Percentiles rank a stretch among this genome's conserved stretches.
These are phyloP conservation scores for Opisthocomus hoazin DNA, from an alignment of 2,113 vertebrate species.

Conservation along the genomic window DNA sequence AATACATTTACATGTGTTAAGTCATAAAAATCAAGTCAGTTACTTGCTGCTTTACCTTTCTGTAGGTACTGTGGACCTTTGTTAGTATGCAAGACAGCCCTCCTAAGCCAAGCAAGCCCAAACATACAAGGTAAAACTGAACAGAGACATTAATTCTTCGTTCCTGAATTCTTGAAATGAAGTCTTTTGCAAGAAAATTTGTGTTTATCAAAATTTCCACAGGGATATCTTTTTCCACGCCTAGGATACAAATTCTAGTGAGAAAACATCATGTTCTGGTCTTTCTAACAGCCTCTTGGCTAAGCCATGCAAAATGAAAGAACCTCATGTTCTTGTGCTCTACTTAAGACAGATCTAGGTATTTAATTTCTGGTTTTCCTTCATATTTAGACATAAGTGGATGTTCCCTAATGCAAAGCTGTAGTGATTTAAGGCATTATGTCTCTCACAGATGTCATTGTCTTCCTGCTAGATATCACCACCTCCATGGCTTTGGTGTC, in stretches of 20 bases:
- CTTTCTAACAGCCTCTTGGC: neutral
- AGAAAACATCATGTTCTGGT: neutral
- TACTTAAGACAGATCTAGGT: neutral
- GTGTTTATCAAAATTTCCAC: neutral
- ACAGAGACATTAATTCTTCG: neutral
- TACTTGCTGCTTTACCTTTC: neutral
- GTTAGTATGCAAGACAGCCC: neutral
- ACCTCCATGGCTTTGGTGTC: neutral
- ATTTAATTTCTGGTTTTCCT: neutral
- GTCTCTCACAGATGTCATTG: neutral
- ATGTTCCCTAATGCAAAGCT: neutral
- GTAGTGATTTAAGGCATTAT: neutral
- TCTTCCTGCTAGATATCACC: neutral
- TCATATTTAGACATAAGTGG: neutral
- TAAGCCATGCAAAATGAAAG: neutral
- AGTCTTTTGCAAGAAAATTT: neutral
- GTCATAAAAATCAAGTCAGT: neutral
- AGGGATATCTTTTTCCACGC: neutral
- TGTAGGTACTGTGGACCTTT: neutral
- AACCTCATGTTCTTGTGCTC: neutral
- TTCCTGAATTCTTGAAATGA: neutral
- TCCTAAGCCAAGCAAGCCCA: neutral
- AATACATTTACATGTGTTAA: constrained; percentile 38
- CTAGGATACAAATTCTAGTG: neutral
- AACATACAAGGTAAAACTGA: neutral